These are phyloP conservation scores for Cryptops parisi DNA, from an alignment of 2,888 invertebrate genomes.

Conservation along the genomic window DNA sequence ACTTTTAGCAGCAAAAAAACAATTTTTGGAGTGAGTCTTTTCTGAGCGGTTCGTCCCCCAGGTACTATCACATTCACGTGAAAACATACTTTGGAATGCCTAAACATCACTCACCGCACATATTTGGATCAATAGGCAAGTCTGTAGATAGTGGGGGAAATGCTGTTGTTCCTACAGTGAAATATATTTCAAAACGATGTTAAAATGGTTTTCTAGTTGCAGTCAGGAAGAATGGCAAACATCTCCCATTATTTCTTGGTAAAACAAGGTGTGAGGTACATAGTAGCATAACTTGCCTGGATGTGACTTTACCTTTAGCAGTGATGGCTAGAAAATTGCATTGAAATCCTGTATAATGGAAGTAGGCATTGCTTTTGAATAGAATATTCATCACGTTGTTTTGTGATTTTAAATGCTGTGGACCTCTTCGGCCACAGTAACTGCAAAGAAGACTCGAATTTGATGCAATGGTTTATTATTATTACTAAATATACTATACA, in stretches of 20 bases:
- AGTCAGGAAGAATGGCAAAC: too few species aligned
- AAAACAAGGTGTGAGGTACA: too few species aligned
- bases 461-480: neutral
- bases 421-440: constrained; percentile 9
- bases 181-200: too few species aligned
- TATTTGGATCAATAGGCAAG: neutral
- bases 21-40: too few species aligned
- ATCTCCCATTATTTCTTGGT: too few species aligned
- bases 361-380: constrained; percentile 11
- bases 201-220: too few species aligned
- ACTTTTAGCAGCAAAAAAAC: too few species aligned
- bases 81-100: neutral
- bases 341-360: constrained; percentile 11
- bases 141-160: neutral
- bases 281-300: too few species aligned
- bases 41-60: too few species aligned
- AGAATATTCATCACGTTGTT: constrained; percentile 3
- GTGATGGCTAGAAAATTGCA: constrained; percentile 8
- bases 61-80: too few species aligned
- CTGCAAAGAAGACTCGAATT: constrained; percentile 3
- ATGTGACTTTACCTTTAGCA: too few species aligned
- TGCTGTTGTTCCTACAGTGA: neutral
- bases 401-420: neutral
- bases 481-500: too few species aligned
- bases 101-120: constrained; percentile 1